These are phyloP conservation scores for Melanotaenia nigrans DNA, from an alignment of 2,797 vertebrate genomes.

Conservation along the genomic window DNA sequence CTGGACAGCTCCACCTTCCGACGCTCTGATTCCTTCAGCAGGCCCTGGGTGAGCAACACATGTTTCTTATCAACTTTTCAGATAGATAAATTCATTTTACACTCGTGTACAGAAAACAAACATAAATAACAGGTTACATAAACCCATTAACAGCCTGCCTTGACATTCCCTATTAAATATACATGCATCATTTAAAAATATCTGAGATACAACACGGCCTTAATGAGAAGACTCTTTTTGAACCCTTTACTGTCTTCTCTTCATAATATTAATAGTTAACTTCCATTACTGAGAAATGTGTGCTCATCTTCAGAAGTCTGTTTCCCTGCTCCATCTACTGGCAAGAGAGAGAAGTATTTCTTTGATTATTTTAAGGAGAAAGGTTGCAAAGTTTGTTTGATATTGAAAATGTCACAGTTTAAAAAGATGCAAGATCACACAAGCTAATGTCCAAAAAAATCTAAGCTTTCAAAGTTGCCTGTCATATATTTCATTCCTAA, in stretches of 20 bases:
- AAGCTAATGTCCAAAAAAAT: not conserved
- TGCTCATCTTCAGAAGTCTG: not conserved
- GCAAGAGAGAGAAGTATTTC: conserved; percentile 7
- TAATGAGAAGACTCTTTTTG: not conserved
- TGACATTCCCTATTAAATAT: not conserved
- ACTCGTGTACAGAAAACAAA: not conserved
- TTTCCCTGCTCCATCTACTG: conserved; percentile 53
- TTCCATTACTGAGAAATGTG: not conserved
- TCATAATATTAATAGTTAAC: not conserved
- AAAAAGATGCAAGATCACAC: not conserved
- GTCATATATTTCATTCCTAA: not conserved
- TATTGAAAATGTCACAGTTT: not conserved
- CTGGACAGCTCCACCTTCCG: conserved; percentile 87
- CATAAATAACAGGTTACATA: not conserved
- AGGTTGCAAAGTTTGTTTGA: not conserved
- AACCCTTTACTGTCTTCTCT: not conserved
- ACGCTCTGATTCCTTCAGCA: conserved; percentile 92
- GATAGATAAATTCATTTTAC: not conserved
- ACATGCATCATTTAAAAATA: not conserved
- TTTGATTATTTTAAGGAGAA: not conserved
- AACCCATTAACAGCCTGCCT: not conserved
- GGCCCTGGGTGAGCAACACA: conserved; percentile 78
- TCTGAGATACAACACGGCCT: not conserved
- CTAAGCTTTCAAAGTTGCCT: not conserved
- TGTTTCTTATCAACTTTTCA: not conserved